phyloP scores from a whole-genome alignment of 2,113 vertebrate genomes.

The Tachysurus vachellii region DNA sequence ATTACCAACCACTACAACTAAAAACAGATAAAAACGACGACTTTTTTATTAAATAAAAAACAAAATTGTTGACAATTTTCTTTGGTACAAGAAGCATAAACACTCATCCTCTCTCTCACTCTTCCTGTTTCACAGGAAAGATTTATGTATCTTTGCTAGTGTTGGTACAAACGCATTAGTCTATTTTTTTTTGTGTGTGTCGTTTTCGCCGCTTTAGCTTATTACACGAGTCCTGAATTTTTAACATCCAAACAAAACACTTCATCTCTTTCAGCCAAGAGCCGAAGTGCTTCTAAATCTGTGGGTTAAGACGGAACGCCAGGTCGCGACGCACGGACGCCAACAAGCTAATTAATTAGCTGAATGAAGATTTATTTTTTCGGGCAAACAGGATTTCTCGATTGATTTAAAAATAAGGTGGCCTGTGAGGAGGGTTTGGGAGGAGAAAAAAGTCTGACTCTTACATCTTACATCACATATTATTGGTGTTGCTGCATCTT shows the following conservation, averaged over 20 bases:
- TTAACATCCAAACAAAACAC: conserved; percentile 43
- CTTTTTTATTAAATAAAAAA: background rate
- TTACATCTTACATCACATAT: background rate
- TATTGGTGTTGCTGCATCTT: background rate
- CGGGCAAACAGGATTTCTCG: background rate
- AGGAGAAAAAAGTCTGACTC: background rate
- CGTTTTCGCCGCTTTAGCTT: background rate
- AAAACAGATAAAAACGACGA: background rate
- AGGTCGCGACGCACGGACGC: background rate
- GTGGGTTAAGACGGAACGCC: background rate
- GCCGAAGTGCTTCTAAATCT: conserved; percentile 1
- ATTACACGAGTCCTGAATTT: conserved; percentile 19
- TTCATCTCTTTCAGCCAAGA: conserved; percentile 26
- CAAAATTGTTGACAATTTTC: background rate
- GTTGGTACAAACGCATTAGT: background rate
- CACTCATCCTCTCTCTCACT: background rate
- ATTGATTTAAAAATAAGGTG: background rate
- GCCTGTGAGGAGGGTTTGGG: background rate
- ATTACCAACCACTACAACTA: background rate
- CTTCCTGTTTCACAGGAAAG: background rate
- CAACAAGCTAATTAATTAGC: conserved; percentile 21
- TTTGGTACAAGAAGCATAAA: background rate
- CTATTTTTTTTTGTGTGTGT: background rate
- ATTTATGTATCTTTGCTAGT: conserved; percentile 9
- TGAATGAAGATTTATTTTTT: background rate